phyloP scores from a whole-genome alignment of 2,797 vertebrate species.

The Dallia pectoralis region DNA sequence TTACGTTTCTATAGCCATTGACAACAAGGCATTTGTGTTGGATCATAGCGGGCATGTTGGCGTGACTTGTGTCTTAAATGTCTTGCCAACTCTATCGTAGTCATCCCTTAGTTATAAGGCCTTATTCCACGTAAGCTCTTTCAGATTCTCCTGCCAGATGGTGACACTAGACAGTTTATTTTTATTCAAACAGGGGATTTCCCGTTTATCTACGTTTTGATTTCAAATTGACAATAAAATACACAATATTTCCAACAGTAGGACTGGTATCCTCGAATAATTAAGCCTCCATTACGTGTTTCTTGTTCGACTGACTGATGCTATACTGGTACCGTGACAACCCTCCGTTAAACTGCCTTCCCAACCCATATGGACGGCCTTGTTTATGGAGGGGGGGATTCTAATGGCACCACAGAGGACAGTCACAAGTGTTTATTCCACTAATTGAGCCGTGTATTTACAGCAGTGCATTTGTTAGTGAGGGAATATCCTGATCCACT shows the following conservation, averaged over 20 bases:
- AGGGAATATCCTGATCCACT: background rate
- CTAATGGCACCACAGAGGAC: background rate
- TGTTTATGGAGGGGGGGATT: background rate
- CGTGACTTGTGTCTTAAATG: background rate
- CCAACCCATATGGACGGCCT: background rate
- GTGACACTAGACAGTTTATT: background rate
- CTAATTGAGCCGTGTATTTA: constrained; percentile 7
- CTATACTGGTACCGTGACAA: background rate
- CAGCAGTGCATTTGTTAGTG: background rate
- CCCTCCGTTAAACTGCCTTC: background rate
- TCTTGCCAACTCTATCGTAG: background rate
- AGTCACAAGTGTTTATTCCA: background rate
- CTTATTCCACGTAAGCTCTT: background rate
- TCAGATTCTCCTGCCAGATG: background rate
- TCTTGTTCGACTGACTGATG: background rate
- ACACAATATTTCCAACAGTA: background rate
- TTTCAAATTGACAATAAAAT: background rate
- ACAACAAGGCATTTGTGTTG: background rate
- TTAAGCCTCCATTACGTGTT: background rate
- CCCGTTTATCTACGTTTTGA: background rate
- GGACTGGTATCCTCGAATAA: background rate
- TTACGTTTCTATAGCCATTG: background rate
- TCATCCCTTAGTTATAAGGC: background rate
- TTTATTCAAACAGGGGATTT: background rate
- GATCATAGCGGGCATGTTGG: background rate